Evolutionary conservation across 2,113 vertebrate genomes (phyloP), one percentile per base, ranked within the genome.

Genomic region (Ochotona princeps): DNA sequence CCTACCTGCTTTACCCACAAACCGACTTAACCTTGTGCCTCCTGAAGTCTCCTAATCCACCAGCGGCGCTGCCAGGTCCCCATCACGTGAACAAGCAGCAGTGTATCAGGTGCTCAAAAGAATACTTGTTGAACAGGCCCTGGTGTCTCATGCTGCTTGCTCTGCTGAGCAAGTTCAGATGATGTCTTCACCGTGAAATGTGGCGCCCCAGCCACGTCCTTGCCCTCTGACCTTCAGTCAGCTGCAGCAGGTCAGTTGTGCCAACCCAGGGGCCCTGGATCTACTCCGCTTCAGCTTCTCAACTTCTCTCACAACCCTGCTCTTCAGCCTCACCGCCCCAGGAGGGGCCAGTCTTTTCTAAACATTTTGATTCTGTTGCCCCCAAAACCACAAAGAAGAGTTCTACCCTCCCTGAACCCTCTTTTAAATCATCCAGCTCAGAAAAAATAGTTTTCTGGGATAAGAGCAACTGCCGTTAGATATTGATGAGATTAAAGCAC

Each of bases 151-250:
- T 2, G 0, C 47, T 7, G n/a, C 26, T 0, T 15, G 2, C 72
- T 60, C 25, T 85, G 4, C 9, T 4, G 60, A 60, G 14, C 0
- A 51, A 0, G 38, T 25, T 32, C 49, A 67, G 83, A 11, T 12
- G 14, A 6, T 8, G 25, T 15, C 67, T 70, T 66, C 18, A 4
- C 25, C 51, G 47, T 21, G 38, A 73, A 30, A 17, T 25, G 8
- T n/a, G 38, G 17, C 4, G 35, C 57, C 28, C 65, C 0, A 32
- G 51, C 6, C 18, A 0, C 15, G 20, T 2, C 61, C n/a, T 63
- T 9, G 49, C 35, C 1, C 63, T 32, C 73, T 5, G 2, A 15
- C 44, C 51, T 18, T 4, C 15, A 1, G 8, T 0, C 13, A 7
- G 38, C 73, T 74, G 17, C 49, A 57, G 76, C 32, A 20, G 47